A percentile compares a stretch with the other conserved stretches of the same genome.
These are phyloP conservation scores for Arothron firmamentum DNA, from an alignment of 2,113 vertebrate species.

Conservation along the genomic window DNA sequence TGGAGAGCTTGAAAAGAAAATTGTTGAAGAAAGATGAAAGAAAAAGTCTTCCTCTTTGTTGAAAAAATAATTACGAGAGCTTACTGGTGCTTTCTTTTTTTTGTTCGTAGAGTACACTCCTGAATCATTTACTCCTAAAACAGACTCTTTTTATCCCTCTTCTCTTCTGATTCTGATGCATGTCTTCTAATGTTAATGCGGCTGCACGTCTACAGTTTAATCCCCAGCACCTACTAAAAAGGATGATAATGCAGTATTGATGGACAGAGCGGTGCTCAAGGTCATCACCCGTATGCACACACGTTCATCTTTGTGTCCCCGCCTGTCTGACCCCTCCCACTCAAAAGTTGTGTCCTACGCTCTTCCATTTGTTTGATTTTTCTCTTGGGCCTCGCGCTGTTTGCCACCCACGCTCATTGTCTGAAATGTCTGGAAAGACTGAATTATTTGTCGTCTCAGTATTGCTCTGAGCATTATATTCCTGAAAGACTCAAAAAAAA, in stretches of 20 bases:
- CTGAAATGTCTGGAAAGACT: neutral
- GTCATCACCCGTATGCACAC: slow-evolving; percentile 27
- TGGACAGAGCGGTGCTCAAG: slow-evolving; percentile 36
- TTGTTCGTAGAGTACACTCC: slow-evolving; percentile 7
- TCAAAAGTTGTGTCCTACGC: slow-evolving; percentile 5
- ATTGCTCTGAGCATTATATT: too few relatives aligned
- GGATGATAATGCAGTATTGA: slow-evolving; percentile 30
- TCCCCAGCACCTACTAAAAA: slow-evolving; percentile 1
- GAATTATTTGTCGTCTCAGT: too few relatives aligned
- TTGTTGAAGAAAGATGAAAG: slow-evolving; percentile 35
- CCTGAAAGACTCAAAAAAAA: too few relatives aligned
- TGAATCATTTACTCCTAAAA: slow-evolving; percentile 23
- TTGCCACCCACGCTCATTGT: neutral
- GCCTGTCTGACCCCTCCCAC: slow-evolving; percentile 21
- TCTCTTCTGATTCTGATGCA: slow-evolving; percentile 2
- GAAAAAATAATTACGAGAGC: slow-evolving; percentile 34
- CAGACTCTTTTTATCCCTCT: slow-evolving; percentile 1
- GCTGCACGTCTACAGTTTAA: slow-evolving; percentile 3
- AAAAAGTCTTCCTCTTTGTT: slow-evolving; percentile 26
- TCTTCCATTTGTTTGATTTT: slow-evolving; percentile 42
- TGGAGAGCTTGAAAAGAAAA: slow-evolving; percentile 21
- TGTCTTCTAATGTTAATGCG: too few relatives aligned
- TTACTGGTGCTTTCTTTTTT: slow-evolving; percentile 8
- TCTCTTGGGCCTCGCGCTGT: slow-evolving; percentile 17
- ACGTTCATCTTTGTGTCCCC: neutral